Conservation (phyloP, 1,140 invertebrate genomes). For the Mylabris phalerata region DNA sequence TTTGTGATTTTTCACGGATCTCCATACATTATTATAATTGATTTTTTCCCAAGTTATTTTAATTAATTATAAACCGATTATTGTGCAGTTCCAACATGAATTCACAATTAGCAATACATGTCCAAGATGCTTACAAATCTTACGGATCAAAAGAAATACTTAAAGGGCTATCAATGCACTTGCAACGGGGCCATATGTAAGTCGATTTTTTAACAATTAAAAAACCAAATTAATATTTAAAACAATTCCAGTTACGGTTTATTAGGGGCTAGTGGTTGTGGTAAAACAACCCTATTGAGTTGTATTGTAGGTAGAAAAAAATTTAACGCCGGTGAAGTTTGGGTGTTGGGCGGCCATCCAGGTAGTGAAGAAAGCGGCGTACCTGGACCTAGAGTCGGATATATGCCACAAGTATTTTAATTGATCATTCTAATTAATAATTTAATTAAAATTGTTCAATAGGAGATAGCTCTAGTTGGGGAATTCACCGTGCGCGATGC, state of each 20-base stretch:
- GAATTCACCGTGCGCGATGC: conserved; percentile 84
- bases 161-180: conserved; percentile 6
- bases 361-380: conserved; percentile 71
- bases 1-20: too few relatives aligned
- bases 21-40: too few relatives aligned
- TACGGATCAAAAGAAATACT: conserved; percentile 5
- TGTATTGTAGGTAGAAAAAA: conserved; percentile 75
- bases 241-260: conserved; percentile 55
- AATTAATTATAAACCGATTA: too few relatives aligned
- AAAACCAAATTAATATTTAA: background rate
- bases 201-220: background rate
- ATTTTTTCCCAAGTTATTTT: too few relatives aligned
- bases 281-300: conserved; percentile 76
- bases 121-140: conserved; percentile 9
- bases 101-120: conserved; percentile 1
- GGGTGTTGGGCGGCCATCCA: conserved; percentile 73
- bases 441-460: conserved; percentile 18
- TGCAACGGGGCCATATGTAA: conserved; percentile 5
- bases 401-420: conserved; percentile 50
- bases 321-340: conserved; percentile 72
- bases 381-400: conserved; percentile 59
- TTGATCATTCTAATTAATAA: background rate
- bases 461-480: conserved; percentile 80
- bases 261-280: conserved; percentile 76
- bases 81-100: background rate